Evolutionary conservation across 92 coral and sea anemone species (phyloP).

Genomic region (Zoanthus sociatus): DNA sequence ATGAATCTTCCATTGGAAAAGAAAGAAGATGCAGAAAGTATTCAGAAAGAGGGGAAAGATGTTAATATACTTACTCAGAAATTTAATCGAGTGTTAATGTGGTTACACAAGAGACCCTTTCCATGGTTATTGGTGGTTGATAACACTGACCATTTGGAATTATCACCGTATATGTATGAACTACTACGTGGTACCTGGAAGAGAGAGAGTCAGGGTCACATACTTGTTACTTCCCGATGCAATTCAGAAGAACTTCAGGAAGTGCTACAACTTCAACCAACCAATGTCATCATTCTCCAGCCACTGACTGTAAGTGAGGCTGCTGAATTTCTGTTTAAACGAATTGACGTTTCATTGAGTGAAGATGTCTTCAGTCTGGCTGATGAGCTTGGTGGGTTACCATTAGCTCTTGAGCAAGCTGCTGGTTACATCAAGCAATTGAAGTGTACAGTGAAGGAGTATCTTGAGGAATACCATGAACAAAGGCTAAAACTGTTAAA

Average conservation of each 20-base stretch:
- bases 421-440: constrained; percentile 43
- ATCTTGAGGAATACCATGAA: constrained; percentile 48
- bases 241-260: constrained; percentile 23
- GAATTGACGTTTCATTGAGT: background rate
- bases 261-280: background rate
- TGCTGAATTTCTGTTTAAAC: background rate
- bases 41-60: background rate
- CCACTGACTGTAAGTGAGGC: background rate
- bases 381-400: constrained; percentile 59
- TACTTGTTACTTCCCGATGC: constrained; percentile 33
- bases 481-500: constrained; percentile 43
- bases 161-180: constrained; percentile 22
- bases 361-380: constrained; percentile 25
- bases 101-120: constrained; percentile 15
- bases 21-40: background rate
- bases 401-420: constrained; percentile 72
- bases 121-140: constrained; percentile 26
- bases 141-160: constrained; percentile 12
- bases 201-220: background rate
- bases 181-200: constrained; percentile 21
- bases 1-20: background rate
- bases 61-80: background rate
- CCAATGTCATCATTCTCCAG: constrained; percentile 11
- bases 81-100: background rate
- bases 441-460: constrained; percentile 29